Evolutionary conservation across 2,888 invertebrate species (phyloP), one percentile per base, ranked within the genome.

Genomic region (Cantharis nigra): DNA sequence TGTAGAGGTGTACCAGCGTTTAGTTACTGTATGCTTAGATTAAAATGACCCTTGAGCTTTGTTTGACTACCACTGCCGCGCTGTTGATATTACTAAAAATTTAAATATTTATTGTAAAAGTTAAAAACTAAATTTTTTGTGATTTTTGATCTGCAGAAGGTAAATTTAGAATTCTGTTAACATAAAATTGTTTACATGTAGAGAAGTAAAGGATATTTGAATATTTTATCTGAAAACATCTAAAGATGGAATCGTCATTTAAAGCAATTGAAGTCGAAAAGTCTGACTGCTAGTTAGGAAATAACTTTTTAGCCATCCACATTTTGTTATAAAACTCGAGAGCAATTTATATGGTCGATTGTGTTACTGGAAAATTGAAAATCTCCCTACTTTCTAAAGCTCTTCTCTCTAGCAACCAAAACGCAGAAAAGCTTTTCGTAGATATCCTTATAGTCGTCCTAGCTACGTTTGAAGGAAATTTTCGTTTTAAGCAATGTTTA

Each of bases 351-450:
- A 26, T 75, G 78, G 75, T 10, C 75, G 71, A 70, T 64, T 76
- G 76, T 70, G 69, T 28, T 20, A 69, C 63, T 63, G 75, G 78
- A 78, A 78, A 78, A 78, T 78, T 78, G 78, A 76, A 78, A 78
- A 78, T 75, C 72, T 72, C 72, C 78, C 77, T 72, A 74, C 77
- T 33, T 62, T 67, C 28, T 33, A 64, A 28, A 30, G 18, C 28
- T 67, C 18, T 20, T 23, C 77, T 71, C 72, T 77, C 71, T 63
- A 69, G 49, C 75, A 69, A 72, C 71, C 73, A 71, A 70, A 49
- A 72, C 73, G 78, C 62, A 11, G 73, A 71, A 75, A 72, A 74
- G 74, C 65, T 67, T 67, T 65, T 63, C 28, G 49, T 30, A 33
- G 75, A 73, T 70, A 76, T 73, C 76, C 33, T 33, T 33, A 33